Evolutionary conservation across 2,113 vertebrate species (phyloP), one percentile per base, ranked within the genome.

Genomic region (Camelus bactrianus): DNA sequence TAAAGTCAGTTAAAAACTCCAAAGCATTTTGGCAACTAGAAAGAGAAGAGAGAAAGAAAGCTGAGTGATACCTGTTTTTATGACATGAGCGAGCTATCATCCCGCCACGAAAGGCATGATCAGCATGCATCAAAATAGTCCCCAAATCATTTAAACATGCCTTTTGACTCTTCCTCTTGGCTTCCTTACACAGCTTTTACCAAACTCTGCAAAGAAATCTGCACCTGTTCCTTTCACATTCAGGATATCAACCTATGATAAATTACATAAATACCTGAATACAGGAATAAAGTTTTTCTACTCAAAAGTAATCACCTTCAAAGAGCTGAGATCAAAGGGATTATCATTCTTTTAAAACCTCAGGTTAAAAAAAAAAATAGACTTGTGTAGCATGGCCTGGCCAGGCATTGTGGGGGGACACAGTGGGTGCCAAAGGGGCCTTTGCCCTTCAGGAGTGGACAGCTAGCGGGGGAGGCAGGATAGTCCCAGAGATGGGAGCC

Each of bases 1-100:
- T 97, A 97, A 96, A 97, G 97, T 96, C 67, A 97, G 95, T 99
- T 98, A 99, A 98, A 98, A 98, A 98, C 97, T 98, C 98, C 98
- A 98, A 98, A 98, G 96, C 99, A 99, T 99, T 98, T 98, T 98
- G 98, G 98, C 98, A 98, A 98, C 99, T 99, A 89, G 95, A 98
- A 97, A 97, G 42, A 96, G 60, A 30, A 72, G 9, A 76, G 62
- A 96, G 42, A 97, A 96, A 94, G 69, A 95, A 97, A 97, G 98
- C 58, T 77, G 81, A 97, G 96, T 97, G 94, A 77, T 90, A 92
- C 60, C 93, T 96, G 97, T 97, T 98, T 97, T 98, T 86, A 15
- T 65, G 77, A 97, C 88, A 15, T 65, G 77, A 97, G 48, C 76
- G 97, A 56, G 52, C 20, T 79, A 13, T 56, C 38, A 56, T 91